Conservation (phyloP, 2,113 vertebrate genomes). For the Strix aluco region DNA sequence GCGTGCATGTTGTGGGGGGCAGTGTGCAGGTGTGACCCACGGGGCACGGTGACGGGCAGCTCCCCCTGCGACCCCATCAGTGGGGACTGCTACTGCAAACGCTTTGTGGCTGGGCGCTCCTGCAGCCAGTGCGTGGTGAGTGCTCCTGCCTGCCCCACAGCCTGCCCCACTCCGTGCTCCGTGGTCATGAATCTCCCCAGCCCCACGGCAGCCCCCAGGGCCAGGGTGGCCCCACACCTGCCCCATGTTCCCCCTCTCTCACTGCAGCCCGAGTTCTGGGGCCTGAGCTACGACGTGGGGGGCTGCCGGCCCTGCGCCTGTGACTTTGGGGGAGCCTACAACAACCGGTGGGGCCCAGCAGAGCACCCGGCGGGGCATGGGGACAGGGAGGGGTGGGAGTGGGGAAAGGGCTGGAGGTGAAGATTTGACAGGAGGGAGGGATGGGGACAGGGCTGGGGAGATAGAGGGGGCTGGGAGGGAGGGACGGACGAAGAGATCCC, state of each 20-base stretch:
- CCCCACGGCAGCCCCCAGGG: background rate
- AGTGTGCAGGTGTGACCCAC: slow-evolving; percentile 85
- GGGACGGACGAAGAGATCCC: background rate
- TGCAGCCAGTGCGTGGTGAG: slow-evolving; percentile 87
- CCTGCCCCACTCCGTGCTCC: background rate
- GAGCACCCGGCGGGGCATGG: background rate
- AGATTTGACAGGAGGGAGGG: background rate
- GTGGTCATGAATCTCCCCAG: background rate
- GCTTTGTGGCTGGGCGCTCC: slow-evolving; percentile 83
- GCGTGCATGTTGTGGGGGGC: background rate
- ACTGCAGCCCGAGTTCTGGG: slow-evolving; percentile 85
- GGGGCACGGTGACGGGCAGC: slow-evolving; percentile 74
- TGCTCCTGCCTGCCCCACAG: background rate
- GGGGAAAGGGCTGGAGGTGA: background rate
- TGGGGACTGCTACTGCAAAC: slow-evolving; percentile 87
- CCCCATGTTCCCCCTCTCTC: background rate
- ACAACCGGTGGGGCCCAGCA: slow-evolving; percentile 77
- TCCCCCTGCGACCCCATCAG: slow-evolving; percentile 84
- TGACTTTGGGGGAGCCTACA: slow-evolving; percentile 86
- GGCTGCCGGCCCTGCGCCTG: slow-evolving; percentile 86
- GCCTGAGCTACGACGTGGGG: slow-evolving; percentile 80
- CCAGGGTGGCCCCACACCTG: background rate
- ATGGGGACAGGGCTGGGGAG: background rate
- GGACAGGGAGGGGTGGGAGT: rapidly evolving
- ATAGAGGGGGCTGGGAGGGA: background rate